Conservation (phyloP, 2,797 vertebrate genomes). For the Rhabdophis nuchalis region DNA sequence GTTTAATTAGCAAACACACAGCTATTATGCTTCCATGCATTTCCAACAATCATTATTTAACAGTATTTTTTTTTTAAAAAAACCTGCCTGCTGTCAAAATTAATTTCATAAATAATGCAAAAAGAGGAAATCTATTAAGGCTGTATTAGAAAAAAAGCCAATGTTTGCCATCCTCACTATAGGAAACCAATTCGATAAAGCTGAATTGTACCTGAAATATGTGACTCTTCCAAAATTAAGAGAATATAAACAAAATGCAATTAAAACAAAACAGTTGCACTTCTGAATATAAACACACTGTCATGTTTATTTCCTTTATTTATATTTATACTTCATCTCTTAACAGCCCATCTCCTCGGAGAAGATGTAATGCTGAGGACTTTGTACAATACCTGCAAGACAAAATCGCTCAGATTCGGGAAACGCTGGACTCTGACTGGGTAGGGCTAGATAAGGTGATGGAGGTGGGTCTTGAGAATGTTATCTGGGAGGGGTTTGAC, state of each 20-base stretch:
- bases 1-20: constrained; percentile 49
- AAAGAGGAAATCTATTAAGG: constrained; percentile 11
- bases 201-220: not conserved
- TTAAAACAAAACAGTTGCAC: not conserved
- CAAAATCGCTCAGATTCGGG: too few relatives aligned
- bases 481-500: too few relatives aligned
- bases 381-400: too few relatives aligned
- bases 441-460: too few relatives aligned
- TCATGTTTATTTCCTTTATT: too few relatives aligned
- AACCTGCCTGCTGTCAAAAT: constrained; percentile 29
- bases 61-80: constrained; percentile 4
- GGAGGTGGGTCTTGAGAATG: too few relatives aligned
- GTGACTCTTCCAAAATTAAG: constrained; percentile 25
- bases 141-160: constrained; percentile 1
- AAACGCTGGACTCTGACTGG: too few relatives aligned
- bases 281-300: not conserved
- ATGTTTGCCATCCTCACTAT: not conserved
- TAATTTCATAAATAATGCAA: constrained; percentile 48
- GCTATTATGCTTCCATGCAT: constrained; percentile 35
- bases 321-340: too few relatives aligned
- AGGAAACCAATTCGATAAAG: constrained; percentile 17
- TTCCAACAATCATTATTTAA: constrained; percentile 19
- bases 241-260: not conserved
- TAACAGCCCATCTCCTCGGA: too few relatives aligned
- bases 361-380: constrained; percentile 4